Evolutionary conservation across 2,888 invertebrate species (phyloP).

Genomic region (Oligia latruncula): DNA sequence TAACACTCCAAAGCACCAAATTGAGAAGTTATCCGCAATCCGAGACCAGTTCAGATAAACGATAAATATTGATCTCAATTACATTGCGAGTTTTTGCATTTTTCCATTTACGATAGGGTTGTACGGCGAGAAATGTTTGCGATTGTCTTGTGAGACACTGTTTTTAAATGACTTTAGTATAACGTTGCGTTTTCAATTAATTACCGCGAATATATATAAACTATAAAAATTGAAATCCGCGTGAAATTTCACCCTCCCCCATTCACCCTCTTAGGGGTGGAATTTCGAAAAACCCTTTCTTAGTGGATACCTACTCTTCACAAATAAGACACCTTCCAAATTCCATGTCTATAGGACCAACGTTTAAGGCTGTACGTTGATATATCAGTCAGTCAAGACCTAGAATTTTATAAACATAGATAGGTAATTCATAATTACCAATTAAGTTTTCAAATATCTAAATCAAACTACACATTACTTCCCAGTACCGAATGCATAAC

Average conservation of each 20-base stretch:
- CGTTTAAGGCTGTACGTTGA: no score
- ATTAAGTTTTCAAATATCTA: neutral
- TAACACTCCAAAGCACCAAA: constrained; percentile 33
- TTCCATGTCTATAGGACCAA: no score
- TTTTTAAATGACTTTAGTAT: neutral
- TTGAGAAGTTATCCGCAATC: constrained; percentile 52
- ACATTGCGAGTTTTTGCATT: constrained; percentile 53
- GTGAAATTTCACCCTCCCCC: no score
- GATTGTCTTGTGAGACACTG: neutral
- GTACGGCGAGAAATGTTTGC: neutral
- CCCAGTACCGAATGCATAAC: neutral
- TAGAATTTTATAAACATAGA: no score
- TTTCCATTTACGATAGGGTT: constrained; percentile 41
- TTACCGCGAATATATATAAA: no score
- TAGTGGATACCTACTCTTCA: no score
- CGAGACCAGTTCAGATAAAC: constrained; percentile 43
- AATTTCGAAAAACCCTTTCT: no score
- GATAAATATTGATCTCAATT: constrained; percentile 55
- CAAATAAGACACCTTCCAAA: no score
- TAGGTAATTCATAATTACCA: neutral
- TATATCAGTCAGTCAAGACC: no score
- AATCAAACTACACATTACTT: neutral
- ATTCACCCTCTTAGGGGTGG: no score
- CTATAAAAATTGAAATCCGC: no score
- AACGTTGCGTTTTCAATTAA: neutral